Evolutionary conservation across 2,888 invertebrate species (phyloP), one percentile per base, ranked within the genome.

Genomic region (Mimachlamys varia): DNA sequence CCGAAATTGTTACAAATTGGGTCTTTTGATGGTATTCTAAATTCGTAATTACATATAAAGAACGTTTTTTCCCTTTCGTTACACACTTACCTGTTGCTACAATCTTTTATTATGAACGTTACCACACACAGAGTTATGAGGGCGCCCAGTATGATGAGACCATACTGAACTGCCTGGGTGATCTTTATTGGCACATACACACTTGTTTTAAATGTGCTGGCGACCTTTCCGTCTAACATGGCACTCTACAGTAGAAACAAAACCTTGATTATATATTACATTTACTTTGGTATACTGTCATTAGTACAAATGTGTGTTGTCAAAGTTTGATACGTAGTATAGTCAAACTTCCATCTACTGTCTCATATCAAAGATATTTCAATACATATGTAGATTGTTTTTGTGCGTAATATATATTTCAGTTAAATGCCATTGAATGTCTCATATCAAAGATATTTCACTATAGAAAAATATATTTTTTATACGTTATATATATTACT

Each of bases 201-300:
- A 13, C 92, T 87, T 4, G 89, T 88, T 88, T 94, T 94, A 91
- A 95, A 95, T 49, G 94, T 92, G 10, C 92, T 89, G 15, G 95
- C 95, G 88, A 93, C 91, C 37, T 93, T 92, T 33, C 93, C 92
- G n/a, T 94, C 94, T 15, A 95, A 93, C 17, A 90, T 88, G 12
- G 95, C 95, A 92, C 94, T 94, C 95, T 95, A 33, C 12, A 33
- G 22, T 76, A 19, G 27, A 33, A 33, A 12, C 27, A 33, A 58
- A 7, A n/a, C 19, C 0, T 58, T 22, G 12, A 53, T 53, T 53
- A 53, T 44, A 44, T 44, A 5, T 44, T 44, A 44, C 7, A 44
- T 44, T 5, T 44, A 17, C 53, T 53, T 7, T 53, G 17, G 19
- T 19, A 53, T 53, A 53, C 15, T 53, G 15, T 53, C 19, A 19